Conservation (phyloP, 1,140 invertebrate species). For the Drosophila arawakana region DNA sequence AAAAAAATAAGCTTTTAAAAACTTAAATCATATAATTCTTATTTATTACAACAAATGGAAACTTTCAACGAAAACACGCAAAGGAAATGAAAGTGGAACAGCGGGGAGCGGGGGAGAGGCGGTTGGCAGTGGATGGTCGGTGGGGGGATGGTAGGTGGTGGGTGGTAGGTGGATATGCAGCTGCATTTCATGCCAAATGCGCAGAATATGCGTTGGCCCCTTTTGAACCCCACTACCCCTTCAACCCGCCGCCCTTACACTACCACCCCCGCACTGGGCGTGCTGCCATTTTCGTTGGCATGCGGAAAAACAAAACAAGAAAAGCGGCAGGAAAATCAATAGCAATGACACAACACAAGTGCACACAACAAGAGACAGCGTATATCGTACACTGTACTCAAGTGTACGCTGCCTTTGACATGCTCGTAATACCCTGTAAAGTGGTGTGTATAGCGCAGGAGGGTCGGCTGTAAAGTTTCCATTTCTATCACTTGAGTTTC, state of each 20-base stretch:
- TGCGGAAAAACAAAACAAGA: conserved; percentile 29
- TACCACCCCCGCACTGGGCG: neutral
- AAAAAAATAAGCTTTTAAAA: conserved; percentile 18
- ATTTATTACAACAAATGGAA: conserved; percentile 5
- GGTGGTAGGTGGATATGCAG: conserved; percentile 10
- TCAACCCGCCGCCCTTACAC: neutral
- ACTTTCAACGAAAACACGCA: conserved; percentile 3
- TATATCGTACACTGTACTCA: neutral
- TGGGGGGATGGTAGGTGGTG: neutral
- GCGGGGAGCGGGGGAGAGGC: conserved; percentile 2
- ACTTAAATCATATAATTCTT: neutral
- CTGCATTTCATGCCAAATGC: conserved; percentile 67
- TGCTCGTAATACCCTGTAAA: conserved; percentile 9
- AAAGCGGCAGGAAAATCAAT: conserved; percentile 33
- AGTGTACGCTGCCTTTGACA: neutral
- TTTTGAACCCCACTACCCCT: neutral
- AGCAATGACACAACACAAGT: conserved; percentile 17
- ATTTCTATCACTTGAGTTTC: too few species aligned
- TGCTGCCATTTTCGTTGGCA: conserved; percentile 16
- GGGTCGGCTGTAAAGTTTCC: neutral
- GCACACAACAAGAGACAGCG: conserved; percentile 2
- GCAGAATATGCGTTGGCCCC: conserved; percentile 70
- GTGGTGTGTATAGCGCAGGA: neutral
- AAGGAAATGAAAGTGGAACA: conserved; percentile 1
- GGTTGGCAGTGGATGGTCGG: neutral